These are phyloP conservation scores for Labeo rohita DNA, from an alignment of 2,113 vertebrate species.

Conservation along the genomic window DNA sequence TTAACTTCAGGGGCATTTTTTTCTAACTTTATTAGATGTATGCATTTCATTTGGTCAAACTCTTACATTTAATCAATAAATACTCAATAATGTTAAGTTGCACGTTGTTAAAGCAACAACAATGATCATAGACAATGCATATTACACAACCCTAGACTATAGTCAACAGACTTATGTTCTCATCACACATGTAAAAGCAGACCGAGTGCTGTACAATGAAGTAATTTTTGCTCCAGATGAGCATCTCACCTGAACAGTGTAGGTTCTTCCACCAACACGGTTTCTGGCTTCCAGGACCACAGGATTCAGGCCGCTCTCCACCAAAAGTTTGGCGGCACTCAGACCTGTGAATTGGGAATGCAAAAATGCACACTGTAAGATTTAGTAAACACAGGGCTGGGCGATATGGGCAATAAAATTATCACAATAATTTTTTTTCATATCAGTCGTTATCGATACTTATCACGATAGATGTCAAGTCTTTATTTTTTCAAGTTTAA, in stretches of 20 bases:
- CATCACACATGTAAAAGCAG: neutral
- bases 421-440: no score
- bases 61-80: neutral
- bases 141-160: neutral
- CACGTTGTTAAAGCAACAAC: neutral
- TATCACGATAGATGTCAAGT: no score
- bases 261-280: slow-evolving; percentile 94
- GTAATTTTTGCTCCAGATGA: neutral
- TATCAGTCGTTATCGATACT: no score
- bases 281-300: slow-evolving; percentile 91
- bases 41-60: neutral
- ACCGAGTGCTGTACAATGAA: neutral
- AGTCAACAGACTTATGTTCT: neutral
- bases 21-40: neutral
- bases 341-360: slow-evolving; percentile 77
- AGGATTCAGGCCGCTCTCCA: slow-evolving; percentile 85
- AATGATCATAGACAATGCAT: neutral
- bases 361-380: neutral
- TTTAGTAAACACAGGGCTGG: neutral
- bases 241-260: slow-evolving; percentile 84
- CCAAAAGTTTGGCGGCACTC: slow-evolving; percentile 90
- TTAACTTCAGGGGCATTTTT: neutral
- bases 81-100: neutral
- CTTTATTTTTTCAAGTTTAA: no score
- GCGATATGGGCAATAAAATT: no score